Evolutionary conservation across 2,888 invertebrate species (phyloP), one percentile per base, ranked within the genome.

Genomic region (Rhogogaster chlorosoma): DNA sequence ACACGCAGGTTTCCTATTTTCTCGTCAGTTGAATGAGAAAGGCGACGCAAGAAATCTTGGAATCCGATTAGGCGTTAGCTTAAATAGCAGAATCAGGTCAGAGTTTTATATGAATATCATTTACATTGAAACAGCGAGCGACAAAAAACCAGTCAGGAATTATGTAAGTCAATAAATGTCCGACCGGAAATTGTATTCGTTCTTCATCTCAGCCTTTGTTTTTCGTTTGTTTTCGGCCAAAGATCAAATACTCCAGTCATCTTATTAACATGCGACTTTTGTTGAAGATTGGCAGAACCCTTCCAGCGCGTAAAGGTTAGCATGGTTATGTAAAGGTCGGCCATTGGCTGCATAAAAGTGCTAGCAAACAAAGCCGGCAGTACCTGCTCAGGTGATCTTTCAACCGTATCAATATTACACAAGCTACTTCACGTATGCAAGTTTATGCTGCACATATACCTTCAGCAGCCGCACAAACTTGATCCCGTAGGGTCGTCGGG

Each of bases 1-100:
- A 29, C 61, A 82, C 80, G 85, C 82, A 32, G 82, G 84, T 42
- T 83, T 61, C 49, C 73, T 84, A 85, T 64, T 77, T 67, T 80
- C 49, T 45, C 32, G 78, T 71, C 45, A 85, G 70, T 61, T 82
- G 82, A 84, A 77, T 18, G 80, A 53, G 80, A 80, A 80, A 38
- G 38, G 80, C n/a, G 38, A 61, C 2, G 61, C 7, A 61, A 61
- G 22, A 38, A 18, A 38, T 22, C 61, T 0, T 45, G 45, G 61
- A 83, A 83, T 67, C 26, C 38, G 36, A 67, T 83, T 29, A 45
- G 38, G 9, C 67, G 32, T 12, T 22, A 18, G 83, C 49, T 29
- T 45, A 49, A 80, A 32, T 36, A n/a, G 18, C 36, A 12, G 15
- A 10, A n/a, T 38, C 38, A 36, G 36, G 57, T 26, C 5, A 12